These are phyloP conservation scores for Pseudanteris insignis DNA, from an alignment of 2,888 invertebrate species.

Conservation along the genomic window DNA sequence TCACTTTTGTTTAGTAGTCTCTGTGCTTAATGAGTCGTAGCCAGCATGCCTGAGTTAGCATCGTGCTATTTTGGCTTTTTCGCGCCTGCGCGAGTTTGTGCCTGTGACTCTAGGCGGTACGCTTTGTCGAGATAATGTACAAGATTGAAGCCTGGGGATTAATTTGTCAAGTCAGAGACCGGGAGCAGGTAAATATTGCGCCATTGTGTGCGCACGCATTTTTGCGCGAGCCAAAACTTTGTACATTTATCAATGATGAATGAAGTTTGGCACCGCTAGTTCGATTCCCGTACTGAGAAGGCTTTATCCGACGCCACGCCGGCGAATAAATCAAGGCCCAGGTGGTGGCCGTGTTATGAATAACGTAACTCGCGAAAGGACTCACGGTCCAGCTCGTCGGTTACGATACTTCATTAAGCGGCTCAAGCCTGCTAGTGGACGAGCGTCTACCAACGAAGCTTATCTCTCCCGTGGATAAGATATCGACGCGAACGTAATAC, in stretches of 20 bases:
- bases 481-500: too few relatives aligned
- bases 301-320: slow-evolving; percentile 17
- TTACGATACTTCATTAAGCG: too few relatives aligned
- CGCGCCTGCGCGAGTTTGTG: slow-evolving; percentile 6
- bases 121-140: slow-evolving; percentile 20
- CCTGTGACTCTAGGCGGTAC: neutral
- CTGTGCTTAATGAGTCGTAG: slow-evolving; percentile 30
- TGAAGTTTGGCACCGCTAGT: slow-evolving; percentile 24
- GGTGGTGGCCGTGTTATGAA: slow-evolving; percentile 29
- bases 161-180: slow-evolving; percentile 2
- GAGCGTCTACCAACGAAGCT: slow-evolving; percentile 19
- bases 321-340: slow-evolving; percentile 31
- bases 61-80: slow-evolving; percentile 18
- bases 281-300: slow-evolving; percentile 16
- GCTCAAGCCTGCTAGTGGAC: too few relatives aligned
- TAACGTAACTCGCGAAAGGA: slow-evolving; percentile 28
- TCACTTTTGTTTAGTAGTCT: too few relatives aligned
- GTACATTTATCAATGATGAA: slow-evolving; percentile 35
- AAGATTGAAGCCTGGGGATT: slow-evolving; percentile 14
- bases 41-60: slow-evolving; percentile 10
- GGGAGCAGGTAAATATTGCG: slow-evolving; percentile 22
- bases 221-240: slow-evolving; percentile 21
- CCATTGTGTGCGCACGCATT: slow-evolving; percentile 4
- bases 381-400: too few relatives aligned
- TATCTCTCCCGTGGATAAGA: too few relatives aligned